Evolutionary conservation across 2,113 vertebrate species (phyloP).

Genomic region (Spea multiplicata): DNA sequence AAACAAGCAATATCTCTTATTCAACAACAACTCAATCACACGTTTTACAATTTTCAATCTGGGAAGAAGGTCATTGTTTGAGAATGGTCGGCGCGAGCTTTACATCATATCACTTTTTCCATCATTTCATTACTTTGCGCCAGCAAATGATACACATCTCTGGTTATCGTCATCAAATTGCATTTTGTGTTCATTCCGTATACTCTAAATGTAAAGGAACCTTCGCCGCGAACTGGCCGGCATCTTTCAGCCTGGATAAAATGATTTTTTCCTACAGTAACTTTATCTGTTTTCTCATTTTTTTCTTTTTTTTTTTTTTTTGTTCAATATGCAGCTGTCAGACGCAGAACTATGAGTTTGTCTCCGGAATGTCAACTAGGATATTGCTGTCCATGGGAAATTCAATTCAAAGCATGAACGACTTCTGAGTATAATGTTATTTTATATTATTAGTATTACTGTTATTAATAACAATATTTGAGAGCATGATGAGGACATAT

Average conservation of each 20-base stretch:
- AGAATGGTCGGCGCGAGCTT: conserved; percentile 17
- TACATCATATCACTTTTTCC: conserved; percentile 24
- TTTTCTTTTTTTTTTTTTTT: background rate
- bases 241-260: conserved; percentile 31
- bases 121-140: conserved; percentile 27
- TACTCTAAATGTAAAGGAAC: conserved; percentile 26
- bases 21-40: conserved; percentile 31
- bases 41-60: conserved; percentile 38
- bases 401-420: no score
- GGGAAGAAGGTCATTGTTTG: conserved; percentile 31
- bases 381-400: background rate
- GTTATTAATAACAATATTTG: no score
- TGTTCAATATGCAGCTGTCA: conserved; percentile 37
- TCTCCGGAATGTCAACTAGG: background rate
- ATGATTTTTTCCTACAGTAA: conserved; percentile 21
- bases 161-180: conserved; percentile 37
- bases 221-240: conserved; percentile 26
- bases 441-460: no score
- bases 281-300: background rate
- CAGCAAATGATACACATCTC: conserved; percentile 33
- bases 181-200: conserved; percentile 27
- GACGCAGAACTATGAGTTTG: background rate
- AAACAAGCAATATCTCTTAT: conserved; percentile 29
- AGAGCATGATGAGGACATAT: no score
- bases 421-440: no score